Conservation (phyloP, 2,113 vertebrate genomes). For the Miniopterus natalensis region DNA sequence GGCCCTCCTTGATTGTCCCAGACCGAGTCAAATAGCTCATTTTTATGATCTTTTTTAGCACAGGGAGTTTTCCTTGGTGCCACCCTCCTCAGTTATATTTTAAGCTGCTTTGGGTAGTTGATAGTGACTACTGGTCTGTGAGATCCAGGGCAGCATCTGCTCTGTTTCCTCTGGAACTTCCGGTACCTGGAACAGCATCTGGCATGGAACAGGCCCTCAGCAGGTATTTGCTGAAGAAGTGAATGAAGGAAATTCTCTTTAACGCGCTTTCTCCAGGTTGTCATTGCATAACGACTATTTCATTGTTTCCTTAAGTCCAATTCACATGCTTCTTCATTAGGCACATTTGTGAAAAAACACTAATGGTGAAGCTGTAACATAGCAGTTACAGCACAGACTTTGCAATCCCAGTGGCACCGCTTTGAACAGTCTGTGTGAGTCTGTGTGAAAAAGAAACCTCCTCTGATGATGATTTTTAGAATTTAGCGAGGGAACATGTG, state of each 20-base stretch:
- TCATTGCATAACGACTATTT: background rate
- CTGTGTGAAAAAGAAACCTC: background rate
- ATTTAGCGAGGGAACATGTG: background rate
- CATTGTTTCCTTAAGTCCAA: background rate
- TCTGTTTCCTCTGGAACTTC: background rate
- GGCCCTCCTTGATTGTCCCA: background rate
- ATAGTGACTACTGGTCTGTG: background rate
- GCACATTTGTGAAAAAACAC: background rate
- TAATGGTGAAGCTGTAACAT: background rate
- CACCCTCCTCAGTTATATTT: background rate
- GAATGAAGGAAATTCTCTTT: background rate
- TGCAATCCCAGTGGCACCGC: fast-evolving
- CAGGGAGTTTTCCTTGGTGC: background rate
- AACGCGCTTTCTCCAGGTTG: background rate
- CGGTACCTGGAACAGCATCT: background rate
- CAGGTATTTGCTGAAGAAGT: background rate
- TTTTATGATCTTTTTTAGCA: background rate
- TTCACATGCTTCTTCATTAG: background rate
- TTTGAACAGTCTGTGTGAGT: background rate
- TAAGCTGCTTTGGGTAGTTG: background rate
- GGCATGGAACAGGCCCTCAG: background rate
- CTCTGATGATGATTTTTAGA: background rate
- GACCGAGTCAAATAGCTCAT: background rate
- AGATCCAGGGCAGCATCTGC: background rate
- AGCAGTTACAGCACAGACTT: background rate